A percentile compares a stretch with the other conserved stretches of the same genome.
phyloP scores from a whole-genome alignment of 2,888 invertebrate genomes.

The Phrixothrix hirtus region DNA sequence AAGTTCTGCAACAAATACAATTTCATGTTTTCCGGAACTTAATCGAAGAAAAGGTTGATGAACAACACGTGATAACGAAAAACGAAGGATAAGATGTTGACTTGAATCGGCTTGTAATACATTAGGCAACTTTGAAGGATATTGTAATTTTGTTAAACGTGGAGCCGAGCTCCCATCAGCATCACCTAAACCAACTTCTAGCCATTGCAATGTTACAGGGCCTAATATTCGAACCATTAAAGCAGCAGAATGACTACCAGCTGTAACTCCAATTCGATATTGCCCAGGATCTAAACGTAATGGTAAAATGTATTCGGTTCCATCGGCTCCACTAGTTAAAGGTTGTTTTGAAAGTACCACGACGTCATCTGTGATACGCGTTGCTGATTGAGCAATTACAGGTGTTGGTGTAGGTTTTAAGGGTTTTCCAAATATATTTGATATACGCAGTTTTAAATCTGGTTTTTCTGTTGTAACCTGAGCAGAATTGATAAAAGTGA shows the following conservation, averaged over 20 bases:
- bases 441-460: constrained; percentile 70
- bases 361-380: constrained; percentile 71
- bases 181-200: constrained; percentile 88
- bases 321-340: constrained; percentile 59
- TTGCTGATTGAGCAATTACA: constrained; percentile 73
- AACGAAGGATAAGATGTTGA: constrained; percentile 81
- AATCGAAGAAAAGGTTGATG: constrained; percentile 89
- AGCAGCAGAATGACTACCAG: constrained; percentile 62
- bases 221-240: constrained; percentile 70
- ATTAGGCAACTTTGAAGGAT: constrained; percentile 71
- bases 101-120: constrained; percentile 83
- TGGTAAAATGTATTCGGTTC: constrained; percentile 75
- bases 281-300: constrained; percentile 83
- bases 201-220: constrained; percentile 72
- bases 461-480: constrained; percentile 77
- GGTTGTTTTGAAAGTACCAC: constrained; percentile 73
- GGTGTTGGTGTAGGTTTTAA: constrained; percentile 71
- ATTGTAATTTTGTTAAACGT: constrained; percentile 71
- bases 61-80: constrained; percentile 73
- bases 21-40: constrained; percentile 73
- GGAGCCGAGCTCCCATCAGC: constrained; percentile 86
- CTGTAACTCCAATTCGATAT: constrained; percentile 79
- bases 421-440: constrained; percentile 75
- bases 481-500: constrained; percentile 77
- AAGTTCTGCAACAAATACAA: constrained; percentile 91